Evolutionary conservation across 2,797 vertebrate species (phyloP).

Genomic region (Nyctibius grandis): DNA sequence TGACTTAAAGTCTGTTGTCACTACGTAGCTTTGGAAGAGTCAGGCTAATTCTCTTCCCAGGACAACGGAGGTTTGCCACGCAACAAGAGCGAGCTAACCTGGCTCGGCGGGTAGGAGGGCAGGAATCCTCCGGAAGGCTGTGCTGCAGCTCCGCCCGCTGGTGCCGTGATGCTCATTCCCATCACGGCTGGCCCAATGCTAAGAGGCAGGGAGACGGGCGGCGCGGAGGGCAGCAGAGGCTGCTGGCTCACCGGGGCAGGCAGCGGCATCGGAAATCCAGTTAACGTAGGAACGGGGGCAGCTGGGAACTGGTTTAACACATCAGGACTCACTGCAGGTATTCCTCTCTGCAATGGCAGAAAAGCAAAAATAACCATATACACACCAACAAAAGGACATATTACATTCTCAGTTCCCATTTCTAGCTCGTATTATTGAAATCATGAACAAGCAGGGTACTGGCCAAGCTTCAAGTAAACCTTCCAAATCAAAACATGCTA

Average conservation of each 20-base stretch:
- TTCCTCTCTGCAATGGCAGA: conserved; percentile 81
- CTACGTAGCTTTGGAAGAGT: fast-evolving
- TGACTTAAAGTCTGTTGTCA: background rate
- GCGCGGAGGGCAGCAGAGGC: conserved; percentile 75
- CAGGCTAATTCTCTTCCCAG: background rate
- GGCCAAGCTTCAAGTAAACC: background rate
- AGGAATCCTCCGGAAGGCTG: conserved; percentile 68
- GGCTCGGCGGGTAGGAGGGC: conserved; percentile 68
- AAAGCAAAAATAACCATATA: background rate
- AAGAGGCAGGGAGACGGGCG: conserved; percentile 80
- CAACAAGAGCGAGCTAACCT: conserved; percentile 51
- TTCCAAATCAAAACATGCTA: background rate
- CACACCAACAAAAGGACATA: fast-evolving
- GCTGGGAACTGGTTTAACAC: conserved; percentile 91
- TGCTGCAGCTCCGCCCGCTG: conserved; percentile 58
- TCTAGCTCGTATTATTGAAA: background rate
- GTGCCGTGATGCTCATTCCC: conserved; percentile 72
- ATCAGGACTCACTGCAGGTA: conserved; percentile 89
- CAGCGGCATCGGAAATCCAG: conserved; percentile 83
- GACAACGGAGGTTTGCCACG: background rate
- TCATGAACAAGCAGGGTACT: background rate
- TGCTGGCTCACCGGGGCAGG: conserved; percentile 81
- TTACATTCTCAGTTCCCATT: fast-evolving
- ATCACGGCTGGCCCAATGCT: conserved; percentile 77
- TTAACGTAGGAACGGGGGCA: conserved; percentile 90